A percentile compares a stretch with the other conserved stretches of the same genome.
Conservation (phyloP, 2,113 vertebrate genomes). For the Lynx canadensis region DNA sequence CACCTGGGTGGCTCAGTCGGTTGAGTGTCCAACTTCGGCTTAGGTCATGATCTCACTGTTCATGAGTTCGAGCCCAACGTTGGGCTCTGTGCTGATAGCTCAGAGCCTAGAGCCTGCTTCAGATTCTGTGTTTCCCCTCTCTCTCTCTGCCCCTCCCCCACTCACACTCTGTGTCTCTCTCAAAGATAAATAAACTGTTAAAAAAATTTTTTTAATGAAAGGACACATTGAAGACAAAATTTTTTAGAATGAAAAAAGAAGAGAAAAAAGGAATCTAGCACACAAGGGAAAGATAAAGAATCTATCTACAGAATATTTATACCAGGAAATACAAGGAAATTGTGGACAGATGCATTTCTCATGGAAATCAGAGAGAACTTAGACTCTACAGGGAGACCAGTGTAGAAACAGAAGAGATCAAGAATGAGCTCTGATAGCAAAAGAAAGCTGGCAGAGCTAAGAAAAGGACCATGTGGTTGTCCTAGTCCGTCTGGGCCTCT, state of each 20-base stretch:
- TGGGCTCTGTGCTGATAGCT: neutral
- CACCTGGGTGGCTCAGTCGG: neutral
- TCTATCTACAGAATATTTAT: neutral
- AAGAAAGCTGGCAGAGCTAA: neutral
- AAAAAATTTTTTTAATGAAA: neutral
- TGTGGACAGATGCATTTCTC: neutral
- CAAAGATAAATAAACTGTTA: neutral
- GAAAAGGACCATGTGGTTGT: neutral
- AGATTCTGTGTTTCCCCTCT: neutral
- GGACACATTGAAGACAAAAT: neutral
- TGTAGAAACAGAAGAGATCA: neutral
- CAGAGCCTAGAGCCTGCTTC: neutral
- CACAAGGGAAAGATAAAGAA: neutral
- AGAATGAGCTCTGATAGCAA: neutral
- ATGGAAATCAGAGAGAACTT: neutral
- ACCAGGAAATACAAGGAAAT: slow-evolving; percentile 41
- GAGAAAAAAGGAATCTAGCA: neutral
- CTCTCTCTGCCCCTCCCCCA: neutral
- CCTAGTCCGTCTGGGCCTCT: neutral
- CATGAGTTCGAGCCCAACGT: neutral
- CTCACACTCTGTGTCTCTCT: neutral
- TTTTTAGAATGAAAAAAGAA: neutral
- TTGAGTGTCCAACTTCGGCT: neutral
- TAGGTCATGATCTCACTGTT: neutral
- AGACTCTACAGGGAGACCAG: neutral